Base-by-base conservation (phyloP, 92 coral and sea anemone species). In the Actinostola sp. region DNA sequence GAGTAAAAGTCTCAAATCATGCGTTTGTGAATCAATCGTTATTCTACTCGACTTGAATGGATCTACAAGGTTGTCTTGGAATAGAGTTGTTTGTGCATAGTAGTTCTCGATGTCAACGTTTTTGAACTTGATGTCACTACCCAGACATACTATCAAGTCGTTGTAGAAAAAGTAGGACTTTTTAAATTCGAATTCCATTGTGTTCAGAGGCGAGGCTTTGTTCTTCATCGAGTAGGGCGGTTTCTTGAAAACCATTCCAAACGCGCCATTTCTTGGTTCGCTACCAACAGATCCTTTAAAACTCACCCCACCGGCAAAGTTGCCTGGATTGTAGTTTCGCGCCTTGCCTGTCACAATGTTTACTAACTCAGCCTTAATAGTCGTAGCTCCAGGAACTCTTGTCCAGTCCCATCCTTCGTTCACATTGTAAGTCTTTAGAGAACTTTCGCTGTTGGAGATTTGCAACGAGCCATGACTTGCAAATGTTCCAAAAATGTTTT, bases 101-200 rank as follows among this genome's bases (percentile, higher is more conserved):
- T 66, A 67, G 17, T 57, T 57, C 3, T n/a, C 5, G 2, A 45
- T 61, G 4, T 66, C 26, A n/a, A 72, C 66, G 30, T 59, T 65
- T 43, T 20, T 34, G 32, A 73, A 67, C 15, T 5, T 51, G 4
- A 89, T 89, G 59, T 75, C 69, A 61, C 86, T 89, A 20, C 96
- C 96, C 43, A 89, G 59, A 16, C 90, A 71, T 0, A 89, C 89
- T 23, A 89, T 38, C 53, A 82, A 45, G 38, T 78, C 64, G 35
- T 86, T 71, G 74, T 76, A 73, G 79, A 86, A 81, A 63, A 89
- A 89, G 43, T 81, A 76, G 19, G 96, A 81, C 42, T 89, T 89
- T 67, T 63, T 89, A 39, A 85, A 89, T 28, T 28, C 25, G 33
- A 89, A 89, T 9, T 28, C 28, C 17, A 72, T 82, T 0, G 27